phyloP scores from a whole-genome alignment of 2,113 vertebrate species.

The Electrona antarctica region DNA sequence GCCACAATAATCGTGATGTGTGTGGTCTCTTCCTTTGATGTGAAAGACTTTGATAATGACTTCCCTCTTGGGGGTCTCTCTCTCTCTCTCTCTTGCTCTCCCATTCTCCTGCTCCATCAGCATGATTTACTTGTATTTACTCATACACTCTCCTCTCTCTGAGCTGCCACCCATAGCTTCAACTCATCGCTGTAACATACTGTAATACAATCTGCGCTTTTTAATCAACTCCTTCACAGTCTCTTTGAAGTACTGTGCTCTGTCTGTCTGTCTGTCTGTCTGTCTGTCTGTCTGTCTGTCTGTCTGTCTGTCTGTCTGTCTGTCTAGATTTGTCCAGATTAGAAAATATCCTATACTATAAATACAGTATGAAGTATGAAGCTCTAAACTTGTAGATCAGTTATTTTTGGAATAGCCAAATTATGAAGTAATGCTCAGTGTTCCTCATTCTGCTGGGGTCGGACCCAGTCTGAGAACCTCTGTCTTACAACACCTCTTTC shows the following conservation, averaged over 20 bases:
- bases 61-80: conserved; percentile 7
- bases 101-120: conserved; percentile 46
- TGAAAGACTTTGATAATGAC: conserved; percentile 34
- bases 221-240: conserved; percentile 50
- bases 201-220: conserved; percentile 51
- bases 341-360: too few relatives aligned
- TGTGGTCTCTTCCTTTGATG: conserved; percentile 46
- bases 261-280: not conserved
- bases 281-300: not conserved
- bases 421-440: too few relatives aligned
- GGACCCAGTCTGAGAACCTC: too few relatives aligned
- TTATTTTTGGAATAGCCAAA: too few relatives aligned
- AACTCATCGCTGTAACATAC: conserved; percentile 49
- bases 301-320: not conserved
- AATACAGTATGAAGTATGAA: too few relatives aligned
- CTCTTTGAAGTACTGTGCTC: conserved; percentile 38
- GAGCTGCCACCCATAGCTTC: conserved; percentile 40
- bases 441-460: too few relatives aligned
- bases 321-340: not conserved
- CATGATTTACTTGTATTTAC: conserved; percentile 60
- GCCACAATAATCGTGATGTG: conserved; percentile 27
- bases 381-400: too few relatives aligned
- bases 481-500: too few relatives aligned
- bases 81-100: conserved; percentile 17
- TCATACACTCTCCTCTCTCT: conserved; percentile 24